Evolutionary conservation across 2,113 vertebrate species (phyloP), one percentile per base, ranked within the genome.

Genomic region (Triplophysa rosa): DNA sequence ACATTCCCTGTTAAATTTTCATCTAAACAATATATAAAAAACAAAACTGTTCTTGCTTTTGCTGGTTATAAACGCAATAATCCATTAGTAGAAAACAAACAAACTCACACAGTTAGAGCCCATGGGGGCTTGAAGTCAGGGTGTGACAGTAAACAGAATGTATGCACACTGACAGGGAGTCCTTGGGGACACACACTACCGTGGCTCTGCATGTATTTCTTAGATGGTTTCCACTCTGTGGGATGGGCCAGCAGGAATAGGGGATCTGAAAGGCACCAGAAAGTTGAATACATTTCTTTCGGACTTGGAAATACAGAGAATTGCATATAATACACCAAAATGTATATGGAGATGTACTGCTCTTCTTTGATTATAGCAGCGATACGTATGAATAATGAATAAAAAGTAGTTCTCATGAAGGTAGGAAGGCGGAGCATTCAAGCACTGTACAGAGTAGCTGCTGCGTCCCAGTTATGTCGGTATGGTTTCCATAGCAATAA

Each of bases 391-490:
- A 69, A 11, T 40, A 75, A 67, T 24, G 11, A 56, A 37, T 49
- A 26, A 64, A 64, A 56, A 29, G 4, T 54, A 29, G 16, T 23
- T 40, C 9, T 29, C 21, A 19, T 59, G 70, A 29, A 61, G 23
- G 42, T 2, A 42, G 40, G 26, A 56, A 63, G 26, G 56, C 61
- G 19, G 19, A 24, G 77, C 74, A 65, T 29, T 49, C 13, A 47
- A 59, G 19, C 24, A 81, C 64, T 23, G 68, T 74, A 81, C 67
- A 69, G 74, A 85, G 62, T 63, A 67, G 61, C 77, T 66, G 52
- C 65, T 68, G 54, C 33, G 83, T 67, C 89, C 88, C 83, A 89
- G 80, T 83, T 90, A 83, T 88, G 86, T 89, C 87, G 81, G 76
- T 47, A 24, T 58, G 23, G 8, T 81, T 84, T 87, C 61, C 73